A percentile compares a stretch with the other conserved stretches of the same genome.
Conservation (phyloP, 1,140 invertebrate species). For the Drosophila tsacasi region DNA sequence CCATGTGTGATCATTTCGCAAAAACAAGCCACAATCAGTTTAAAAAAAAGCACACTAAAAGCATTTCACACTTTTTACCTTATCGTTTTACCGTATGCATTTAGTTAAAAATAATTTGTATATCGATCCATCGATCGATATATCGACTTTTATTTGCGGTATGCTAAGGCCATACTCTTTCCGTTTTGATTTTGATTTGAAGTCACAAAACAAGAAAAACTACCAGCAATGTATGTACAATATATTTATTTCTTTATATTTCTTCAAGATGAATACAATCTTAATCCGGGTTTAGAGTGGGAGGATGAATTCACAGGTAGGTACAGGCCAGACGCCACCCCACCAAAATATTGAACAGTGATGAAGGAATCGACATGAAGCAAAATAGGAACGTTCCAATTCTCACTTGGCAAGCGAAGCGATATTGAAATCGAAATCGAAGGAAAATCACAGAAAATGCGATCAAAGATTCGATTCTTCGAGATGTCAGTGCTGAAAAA, state of each 20-base stretch:
- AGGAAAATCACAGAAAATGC: slow-evolving; percentile 21
- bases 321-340: slow-evolving; percentile 87
- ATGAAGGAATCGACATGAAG: slow-evolving; percentile 84
- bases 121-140: slow-evolving; percentile 44
- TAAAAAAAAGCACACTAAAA: slow-evolving; percentile 42
- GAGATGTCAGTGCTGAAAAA: slow-evolving; percentile 40
- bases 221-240: slow-evolving; percentile 75
- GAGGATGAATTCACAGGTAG: slow-evolving; percentile 99
- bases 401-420: slow-evolving; percentile 56
- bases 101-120: slow-evolving; percentile 44
- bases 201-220: slow-evolving; percentile 41
- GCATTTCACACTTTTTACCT: slow-evolving; percentile 44
- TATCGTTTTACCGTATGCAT: slow-evolving; percentile 40
- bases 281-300: slow-evolving; percentile 99
- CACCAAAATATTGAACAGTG: slow-evolving; percentile 70
- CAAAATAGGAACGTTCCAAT: slow-evolving; percentile 85
- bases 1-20: slow-evolving; percentile 53
- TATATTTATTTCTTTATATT: slow-evolving; percentile 88
- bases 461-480: slow-evolving; percentile 28
- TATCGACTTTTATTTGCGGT: slow-evolving; percentile 48
- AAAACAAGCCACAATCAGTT: slow-evolving; percentile 13
- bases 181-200: slow-evolving; percentile 47
- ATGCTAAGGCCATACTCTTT: slow-evolving; percentile 38
- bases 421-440: slow-evolving; percentile 21
- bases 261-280: slow-evolving; percentile 98